phyloP scores from a whole-genome alignment of 1,140 invertebrate species.

The Periplaneta americana region DNA sequence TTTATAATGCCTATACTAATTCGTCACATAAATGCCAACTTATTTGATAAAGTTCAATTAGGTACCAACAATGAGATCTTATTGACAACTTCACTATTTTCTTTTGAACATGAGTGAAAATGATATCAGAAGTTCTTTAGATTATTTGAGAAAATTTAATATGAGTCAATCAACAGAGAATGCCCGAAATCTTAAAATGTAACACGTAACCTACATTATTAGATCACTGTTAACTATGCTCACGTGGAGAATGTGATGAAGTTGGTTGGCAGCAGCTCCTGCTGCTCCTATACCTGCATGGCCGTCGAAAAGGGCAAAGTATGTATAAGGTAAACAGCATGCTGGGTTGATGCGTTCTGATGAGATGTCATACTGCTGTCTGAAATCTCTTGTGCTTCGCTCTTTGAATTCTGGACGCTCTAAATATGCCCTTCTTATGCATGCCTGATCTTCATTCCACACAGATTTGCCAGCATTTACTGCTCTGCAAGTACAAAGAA shows the following conservation, averaged over 20 bases:
- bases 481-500: conserved; percentile 37
- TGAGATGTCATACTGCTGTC: conserved; percentile 34
- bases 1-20: too few relatives aligned
- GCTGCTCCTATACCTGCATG: conserved; percentile 80
- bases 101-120: too few relatives aligned
- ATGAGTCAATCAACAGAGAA: too few relatives aligned
- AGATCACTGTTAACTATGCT: conserved; percentile 23
- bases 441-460: conserved; percentile 77
- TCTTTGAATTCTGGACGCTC: conserved; percentile 31
- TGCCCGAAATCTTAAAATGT: too few relatives aligned
- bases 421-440: conserved; percentile 43
- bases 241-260: conserved; percentile 76
- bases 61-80: too few relatives aligned
- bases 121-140: too few relatives aligned
- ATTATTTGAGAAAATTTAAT: too few relatives aligned
- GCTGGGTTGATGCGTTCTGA: conserved; percentile 26
- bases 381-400: conserved; percentile 16
- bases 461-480: conserved; percentile 75
- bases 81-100: too few relatives aligned
- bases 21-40: too few relatives aligned
- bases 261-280: conserved; percentile 67
- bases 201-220: too few relatives aligned
- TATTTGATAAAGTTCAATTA: too few relatives aligned
- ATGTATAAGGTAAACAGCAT: conserved; percentile 53
- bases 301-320: conserved; percentile 84